Percentiles rank a stretch among this genome's conserved stretches.
These are phyloP conservation scores for Stenodema calcarata DNA, from an alignment of 2,888 invertebrate genomes.

Conservation along the genomic window DNA sequence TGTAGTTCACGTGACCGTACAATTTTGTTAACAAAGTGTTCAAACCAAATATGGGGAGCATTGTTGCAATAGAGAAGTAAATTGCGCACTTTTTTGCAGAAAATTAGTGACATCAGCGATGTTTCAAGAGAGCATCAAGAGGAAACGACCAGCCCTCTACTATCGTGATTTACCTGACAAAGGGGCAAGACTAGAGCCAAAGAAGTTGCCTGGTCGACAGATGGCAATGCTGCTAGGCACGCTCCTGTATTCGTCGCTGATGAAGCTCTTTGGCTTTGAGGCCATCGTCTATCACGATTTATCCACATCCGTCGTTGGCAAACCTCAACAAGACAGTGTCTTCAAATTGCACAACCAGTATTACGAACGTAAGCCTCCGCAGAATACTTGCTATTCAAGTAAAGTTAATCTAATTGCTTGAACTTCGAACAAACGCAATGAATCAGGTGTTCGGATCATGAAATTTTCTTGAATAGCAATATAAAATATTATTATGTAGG, in stretches of 20 bases:
- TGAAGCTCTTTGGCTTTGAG: slow-evolving; percentile 6
- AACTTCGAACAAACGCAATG: too few species aligned
- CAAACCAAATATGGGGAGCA: too few species aligned
- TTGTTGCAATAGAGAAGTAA: not conserved
- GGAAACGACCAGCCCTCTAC: not conserved
- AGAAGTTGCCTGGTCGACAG: not conserved
- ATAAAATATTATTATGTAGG: too few species aligned
- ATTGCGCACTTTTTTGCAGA: not conserved
- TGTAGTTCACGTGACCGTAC: too few species aligned
- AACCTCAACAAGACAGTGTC: not conserved
- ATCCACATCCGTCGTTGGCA: not conserved
- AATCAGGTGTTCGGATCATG: too few species aligned
- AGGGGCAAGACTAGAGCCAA: too few species aligned
- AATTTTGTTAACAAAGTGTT: too few species aligned
- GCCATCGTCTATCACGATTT: not conserved
- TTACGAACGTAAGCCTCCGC: slow-evolving; percentile 4
- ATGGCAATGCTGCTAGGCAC: slow-evolving; percentile 9
- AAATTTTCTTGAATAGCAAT: too few species aligned
- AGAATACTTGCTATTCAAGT: too few species aligned
- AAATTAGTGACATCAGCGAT: not conserved
- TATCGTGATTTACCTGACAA: not conserved
- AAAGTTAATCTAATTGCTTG: too few species aligned
- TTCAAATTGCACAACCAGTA: not conserved
- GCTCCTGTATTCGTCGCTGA: not conserved
- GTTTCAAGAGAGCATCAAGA: not conserved